These are phyloP conservation scores for Phengaris arion DNA, from an alignment of 2,888 invertebrate genomes.

Conservation along the genomic window DNA sequence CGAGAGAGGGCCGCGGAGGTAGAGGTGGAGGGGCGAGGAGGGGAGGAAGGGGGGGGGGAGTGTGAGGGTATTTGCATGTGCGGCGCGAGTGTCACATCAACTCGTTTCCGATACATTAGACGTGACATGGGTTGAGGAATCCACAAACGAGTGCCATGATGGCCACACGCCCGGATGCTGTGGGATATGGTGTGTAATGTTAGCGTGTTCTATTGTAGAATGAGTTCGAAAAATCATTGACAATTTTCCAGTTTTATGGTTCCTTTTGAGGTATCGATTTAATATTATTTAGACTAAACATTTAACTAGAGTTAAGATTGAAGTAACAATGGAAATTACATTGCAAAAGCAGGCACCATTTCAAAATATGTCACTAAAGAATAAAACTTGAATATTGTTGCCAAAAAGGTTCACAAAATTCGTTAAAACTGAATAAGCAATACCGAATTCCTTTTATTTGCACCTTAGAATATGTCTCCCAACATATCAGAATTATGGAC, in stretches of 20 bases:
- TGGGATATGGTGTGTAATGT: background rate
- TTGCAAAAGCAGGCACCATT: too few relatives aligned
- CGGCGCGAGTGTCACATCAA: conserved; percentile 33
- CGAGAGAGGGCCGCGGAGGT: background rate
- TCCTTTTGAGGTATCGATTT: too few relatives aligned
- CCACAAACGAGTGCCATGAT: conserved; percentile 11
- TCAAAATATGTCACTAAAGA: too few relatives aligned
- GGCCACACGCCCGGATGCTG: background rate
- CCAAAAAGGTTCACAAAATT: too few relatives aligned
- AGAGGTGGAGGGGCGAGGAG: background rate
- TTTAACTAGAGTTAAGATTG: too few relatives aligned
- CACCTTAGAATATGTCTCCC: background rate
- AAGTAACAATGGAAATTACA: too few relatives aligned
- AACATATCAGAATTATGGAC: background rate
- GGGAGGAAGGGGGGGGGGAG: background rate
- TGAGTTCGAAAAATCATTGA: too few relatives aligned
- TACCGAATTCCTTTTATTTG: too few relatives aligned
- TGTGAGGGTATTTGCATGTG: conserved; percentile 16
- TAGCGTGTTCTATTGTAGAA: background rate
- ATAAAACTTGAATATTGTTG: too few relatives aligned
- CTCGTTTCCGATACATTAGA: conserved; percentile 34
- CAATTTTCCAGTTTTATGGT: too few relatives aligned
- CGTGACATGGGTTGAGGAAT: conserved; percentile 33
- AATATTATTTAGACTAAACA: too few relatives aligned
- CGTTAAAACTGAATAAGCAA: too few relatives aligned